These are phyloP conservation scores for Ammospiza maritima DNA, from an alignment of 2,797 vertebrate species.

Conservation along the genomic window DNA sequence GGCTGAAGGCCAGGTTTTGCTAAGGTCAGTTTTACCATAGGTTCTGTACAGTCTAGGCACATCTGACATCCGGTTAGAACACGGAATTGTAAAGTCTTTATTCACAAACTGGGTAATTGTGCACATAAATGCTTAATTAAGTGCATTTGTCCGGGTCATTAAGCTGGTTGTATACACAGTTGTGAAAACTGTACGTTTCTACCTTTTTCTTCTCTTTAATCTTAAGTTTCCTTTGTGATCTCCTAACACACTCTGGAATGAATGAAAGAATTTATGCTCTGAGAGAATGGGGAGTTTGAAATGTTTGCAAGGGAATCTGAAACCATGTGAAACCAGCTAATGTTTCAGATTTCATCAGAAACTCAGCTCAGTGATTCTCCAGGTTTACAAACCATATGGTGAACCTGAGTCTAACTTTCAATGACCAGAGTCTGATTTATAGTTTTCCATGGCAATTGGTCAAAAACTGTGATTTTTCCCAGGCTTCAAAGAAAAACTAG, in stretches of 20 bases:
- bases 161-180: slow-evolving; percentile 38
- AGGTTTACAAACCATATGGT: slow-evolving; percentile 66
- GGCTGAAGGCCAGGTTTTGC: not conserved
- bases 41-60: not conserved
- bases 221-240: slow-evolving; percentile 19
- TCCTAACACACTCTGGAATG: not conserved
- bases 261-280: slow-evolving; percentile 18
- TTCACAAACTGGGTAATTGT: slow-evolving; percentile 49
- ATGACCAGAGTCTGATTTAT: slow-evolving; percentile 60
- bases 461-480: slow-evolving; percentile 42
- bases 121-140: slow-evolving; percentile 59
- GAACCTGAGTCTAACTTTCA: slow-evolving; percentile 46
- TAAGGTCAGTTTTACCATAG: not conserved
- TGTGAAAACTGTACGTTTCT: slow-evolving; percentile 44
- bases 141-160: slow-evolving; percentile 41
- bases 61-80: not conserved
- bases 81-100: slow-evolving; percentile 3
- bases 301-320: slow-evolving; percentile 44
- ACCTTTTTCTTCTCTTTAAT: slow-evolving; percentile 22
- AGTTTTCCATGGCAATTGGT: slow-evolving; percentile 32
- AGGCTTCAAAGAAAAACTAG: slow-evolving; percentile 45
- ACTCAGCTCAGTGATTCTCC: slow-evolving; percentile 47
- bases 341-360: slow-evolving; percentile 54
- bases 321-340: slow-evolving; percentile 55
- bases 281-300: slow-evolving; percentile 5